phyloP scores from a whole-genome alignment of 2,797 vertebrate genomes.

The Podargus strigoides region DNA sequence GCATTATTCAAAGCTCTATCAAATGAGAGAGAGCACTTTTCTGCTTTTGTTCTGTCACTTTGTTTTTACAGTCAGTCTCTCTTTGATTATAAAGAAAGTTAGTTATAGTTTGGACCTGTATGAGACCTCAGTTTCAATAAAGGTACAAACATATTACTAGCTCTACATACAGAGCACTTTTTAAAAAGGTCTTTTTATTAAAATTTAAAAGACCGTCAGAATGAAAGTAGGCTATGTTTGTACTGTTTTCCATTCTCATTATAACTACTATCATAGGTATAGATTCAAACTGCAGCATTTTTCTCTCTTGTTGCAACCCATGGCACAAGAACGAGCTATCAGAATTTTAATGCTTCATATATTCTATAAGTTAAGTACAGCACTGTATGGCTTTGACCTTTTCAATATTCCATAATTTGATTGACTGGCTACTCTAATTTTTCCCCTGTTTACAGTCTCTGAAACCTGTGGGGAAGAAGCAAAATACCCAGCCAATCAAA shows the following conservation, averaged over 20 bases:
- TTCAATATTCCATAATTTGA: constrained; percentile 64
- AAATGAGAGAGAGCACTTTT: neutral
- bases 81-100: neutral
- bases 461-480: constrained; percentile 31
- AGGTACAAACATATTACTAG: neutral
- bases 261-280: neutral
- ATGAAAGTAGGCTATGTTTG: neutral
- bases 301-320: neutral
- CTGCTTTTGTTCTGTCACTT: neutral
- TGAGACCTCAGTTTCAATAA: neutral
- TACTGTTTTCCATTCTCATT: neutral
- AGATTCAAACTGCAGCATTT: neutral
- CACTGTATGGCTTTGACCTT: constrained; percentile 63
- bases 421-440: constrained; percentile 39
- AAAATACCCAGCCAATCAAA: constrained; percentile 42
- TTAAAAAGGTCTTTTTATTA: neutral
- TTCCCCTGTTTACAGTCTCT: constrained; percentile 54
- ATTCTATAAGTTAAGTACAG: constrained; percentile 27
- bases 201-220: neutral
- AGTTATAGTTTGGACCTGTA: neutral
- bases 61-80: neutral
- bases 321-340: neutral
- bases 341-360: constrained; percentile 32
- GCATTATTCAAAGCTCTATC: neutral
- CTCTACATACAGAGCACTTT: neutral